Base-by-base conservation (phyloP, 2,113 vertebrate genomes). In the Indicator indicator region DNA sequence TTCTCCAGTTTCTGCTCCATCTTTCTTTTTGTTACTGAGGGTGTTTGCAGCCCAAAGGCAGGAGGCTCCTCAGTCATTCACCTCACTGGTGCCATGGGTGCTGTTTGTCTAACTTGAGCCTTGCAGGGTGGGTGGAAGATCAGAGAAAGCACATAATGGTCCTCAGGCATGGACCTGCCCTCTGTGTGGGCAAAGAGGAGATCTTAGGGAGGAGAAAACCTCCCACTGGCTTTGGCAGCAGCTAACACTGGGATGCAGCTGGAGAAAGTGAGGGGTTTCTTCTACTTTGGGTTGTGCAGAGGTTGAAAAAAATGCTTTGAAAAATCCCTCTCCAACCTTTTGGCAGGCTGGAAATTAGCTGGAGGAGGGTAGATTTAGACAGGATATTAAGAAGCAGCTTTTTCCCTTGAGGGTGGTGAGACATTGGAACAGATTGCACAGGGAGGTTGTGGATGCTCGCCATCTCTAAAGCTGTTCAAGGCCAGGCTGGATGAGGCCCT, bases 11-110 rank as follows among this genome's bases (percentile, higher is more conserved):
- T 81, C 46, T 90, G 62, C 24, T 68, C 42, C 15, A 12, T 27
- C 10, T 74, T 81, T 32, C 36, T 36, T 59, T 67, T 59, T 9
- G 2, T 67, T 18, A 30, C 17, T 1, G 4, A 55, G 18, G 50
- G 7, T 50, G 6, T 73, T 73, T 90, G 16, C 42, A 89, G 73
- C 40, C 33, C 1, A 3, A 63, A 59, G 60, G 32, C 23, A 83
- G 74, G 87, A 84, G 15, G 6, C 28, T 90, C 28, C 32, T 42
- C 42, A 2, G 0, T 19, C 67, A 23, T 38, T 38, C 32, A 0
- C 3, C 5, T 60, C 1, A 1, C 40, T 23, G 23, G 56, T 60
- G 6, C 36, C 0, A 1, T 20, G 16, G 64, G 28, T 21, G 50
- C 68, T 83, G 33, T 64, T 88, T 55, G 3, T 42, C 44, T 77